Evolutionary conservation across 2,797 vertebrate species (phyloP).

Genomic region (Crax fasciolata): DNA sequence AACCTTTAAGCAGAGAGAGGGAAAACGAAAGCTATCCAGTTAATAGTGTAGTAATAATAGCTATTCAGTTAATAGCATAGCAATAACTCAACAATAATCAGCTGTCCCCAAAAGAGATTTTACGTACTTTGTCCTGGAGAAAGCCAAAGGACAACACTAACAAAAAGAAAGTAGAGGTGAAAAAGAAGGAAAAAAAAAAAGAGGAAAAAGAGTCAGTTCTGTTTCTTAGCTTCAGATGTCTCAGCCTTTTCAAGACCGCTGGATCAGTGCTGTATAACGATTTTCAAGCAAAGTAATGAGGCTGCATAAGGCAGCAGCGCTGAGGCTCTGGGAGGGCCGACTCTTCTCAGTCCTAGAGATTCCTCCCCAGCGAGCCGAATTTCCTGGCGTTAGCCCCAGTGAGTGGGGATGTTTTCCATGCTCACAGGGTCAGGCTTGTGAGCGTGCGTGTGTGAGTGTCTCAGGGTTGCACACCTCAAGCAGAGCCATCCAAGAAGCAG

Average conservation of each 20-base stretch:
- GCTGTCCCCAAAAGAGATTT: neutral
- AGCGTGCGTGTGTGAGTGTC: neutral
- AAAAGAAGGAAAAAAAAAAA: neutral
- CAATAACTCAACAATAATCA: conserved; percentile 25
- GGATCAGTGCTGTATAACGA: neutral
- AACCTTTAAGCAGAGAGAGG: neutral
- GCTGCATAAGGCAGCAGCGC: neutral
- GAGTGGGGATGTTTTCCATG: neutral
- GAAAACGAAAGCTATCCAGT: neutral
- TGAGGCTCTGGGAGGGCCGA: neutral
- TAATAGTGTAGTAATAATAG: neutral
- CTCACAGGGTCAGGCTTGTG: conserved; percentile 2
- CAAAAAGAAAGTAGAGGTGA: neutral
- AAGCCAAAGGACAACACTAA: neutral
- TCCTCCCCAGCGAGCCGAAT: conserved; percentile 40
- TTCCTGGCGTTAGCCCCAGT: neutral
- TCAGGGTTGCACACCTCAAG: conserved; percentile 27
- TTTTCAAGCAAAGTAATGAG: conserved; percentile 5
- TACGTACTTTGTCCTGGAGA: neutral
- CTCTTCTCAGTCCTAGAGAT: neutral
- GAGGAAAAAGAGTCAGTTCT: neutral
- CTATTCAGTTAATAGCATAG: neutral
- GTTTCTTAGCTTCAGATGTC: neutral
- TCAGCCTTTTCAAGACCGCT: conserved; percentile 9
- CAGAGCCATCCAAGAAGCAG: neutral